Base-by-base conservation (phyloP, 2,888 invertebrate genomes). In the Crepidodera aurea region DNA sequence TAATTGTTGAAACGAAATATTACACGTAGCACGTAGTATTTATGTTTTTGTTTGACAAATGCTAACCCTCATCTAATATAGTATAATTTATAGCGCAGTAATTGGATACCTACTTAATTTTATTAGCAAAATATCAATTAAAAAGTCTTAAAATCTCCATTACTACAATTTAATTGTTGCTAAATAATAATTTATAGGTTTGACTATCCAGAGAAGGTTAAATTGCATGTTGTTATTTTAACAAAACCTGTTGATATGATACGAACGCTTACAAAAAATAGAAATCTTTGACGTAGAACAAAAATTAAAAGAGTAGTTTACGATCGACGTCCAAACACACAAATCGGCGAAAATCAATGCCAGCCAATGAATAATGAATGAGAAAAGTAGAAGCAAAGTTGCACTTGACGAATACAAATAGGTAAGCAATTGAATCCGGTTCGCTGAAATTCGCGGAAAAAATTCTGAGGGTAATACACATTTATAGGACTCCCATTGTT, bases 321-420 rank as follows among this genome's bases (percentile, higher is more conserved):
- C 27, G 37, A 57, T 27, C 48, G 57, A 57, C 57, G 37, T 37
- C 39, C 37, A 57, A 57, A 57, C 57, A 57, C 57, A 57, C 39
- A 57, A 57, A 57, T 57, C 57, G 57, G 48, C 57, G 57, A 57
- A 57, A 57, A 57, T 57, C 57, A 57, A 57, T 57, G 57, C 48
- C 57, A 39, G 25, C 57, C 15, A 48, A 57, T 57, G 57, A 57
- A 57, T 57, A 57, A 57, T 57, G 48, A 57, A 57, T 57, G 57
- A 57, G 57, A 57, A 57, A 39, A 48, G 27, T 37, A 57, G 57
- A 57, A 50, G 57, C 39, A 48, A 48, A 48, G 57, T 57, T 57
- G 27, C 48, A 57, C 57, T 57, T 57, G 57, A 57, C 48, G 57
- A 57, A 57, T 57, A 57, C 57, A 57, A 57, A 57, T 57, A 37